Conservation (phyloP, 2,888 invertebrate genomes). For the Ormia ochracea region DNA sequence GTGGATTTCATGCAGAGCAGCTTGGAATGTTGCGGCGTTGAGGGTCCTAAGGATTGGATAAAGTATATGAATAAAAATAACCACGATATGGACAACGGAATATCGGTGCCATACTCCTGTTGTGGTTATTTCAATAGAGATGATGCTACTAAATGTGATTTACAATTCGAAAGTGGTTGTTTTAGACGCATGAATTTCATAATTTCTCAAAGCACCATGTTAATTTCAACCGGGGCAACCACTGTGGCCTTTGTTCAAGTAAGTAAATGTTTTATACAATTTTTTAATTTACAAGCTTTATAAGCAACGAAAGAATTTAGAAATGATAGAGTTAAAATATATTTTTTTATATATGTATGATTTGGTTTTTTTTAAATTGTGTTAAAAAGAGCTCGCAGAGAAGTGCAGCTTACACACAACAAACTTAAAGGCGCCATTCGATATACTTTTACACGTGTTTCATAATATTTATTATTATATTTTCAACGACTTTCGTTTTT, state of each 20-base stretch:
- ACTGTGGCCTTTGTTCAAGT: slow-evolving; percentile 90
- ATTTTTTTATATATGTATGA: too few relatives aligned
- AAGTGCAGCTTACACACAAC: too few relatives aligned
- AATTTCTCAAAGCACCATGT: slow-evolving; percentile 83
- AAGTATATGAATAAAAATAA: slow-evolving; percentile 67
- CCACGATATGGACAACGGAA: slow-evolving; percentile 65
- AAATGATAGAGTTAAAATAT: too few relatives aligned
- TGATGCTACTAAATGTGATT: slow-evolving; percentile 67
- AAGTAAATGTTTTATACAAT: slow-evolving; percentile 19
- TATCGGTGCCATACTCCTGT: slow-evolving; percentile 80
- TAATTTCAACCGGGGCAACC: slow-evolving; percentile 85
- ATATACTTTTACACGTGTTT: too few relatives aligned
- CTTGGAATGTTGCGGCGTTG: slow-evolving; percentile 83
- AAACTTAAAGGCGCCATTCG: too few relatives aligned
- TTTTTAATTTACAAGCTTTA: neutral
- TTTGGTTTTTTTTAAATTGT: too few relatives aligned
- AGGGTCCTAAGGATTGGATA: slow-evolving; percentile 81
- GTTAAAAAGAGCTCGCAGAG: too few relatives aligned
- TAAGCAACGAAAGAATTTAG: too few relatives aligned
- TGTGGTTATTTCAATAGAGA: slow-evolving; percentile 75
- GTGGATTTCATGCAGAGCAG: slow-evolving; percentile 88
- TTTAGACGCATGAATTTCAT: slow-evolving; percentile 80
- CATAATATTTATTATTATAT: too few relatives aligned
- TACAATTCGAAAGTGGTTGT: slow-evolving; percentile 79
- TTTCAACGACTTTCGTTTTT: too few relatives aligned